These are phyloP conservation scores for Electrophaes corylata DNA, from an alignment of 2,888 invertebrate genomes.

Conservation along the genomic window DNA sequence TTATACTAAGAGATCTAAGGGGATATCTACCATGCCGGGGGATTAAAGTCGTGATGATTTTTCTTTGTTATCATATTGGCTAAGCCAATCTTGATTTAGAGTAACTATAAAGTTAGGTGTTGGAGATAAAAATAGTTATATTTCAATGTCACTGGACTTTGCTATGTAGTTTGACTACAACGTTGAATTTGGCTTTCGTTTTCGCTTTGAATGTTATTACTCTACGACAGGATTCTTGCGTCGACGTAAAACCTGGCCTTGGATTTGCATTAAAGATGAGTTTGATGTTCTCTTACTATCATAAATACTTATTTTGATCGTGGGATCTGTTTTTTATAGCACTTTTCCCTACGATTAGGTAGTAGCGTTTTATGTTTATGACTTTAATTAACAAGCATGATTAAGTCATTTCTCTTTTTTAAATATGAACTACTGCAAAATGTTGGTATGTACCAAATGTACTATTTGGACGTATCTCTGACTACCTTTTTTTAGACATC, in stretches of 20 bases:
- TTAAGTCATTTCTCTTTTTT: neutral
- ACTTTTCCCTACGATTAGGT: slow-evolving; percentile 26
- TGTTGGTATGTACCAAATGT: no score
- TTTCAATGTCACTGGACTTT: neutral
- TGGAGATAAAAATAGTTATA: neutral
- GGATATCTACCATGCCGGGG: no score
- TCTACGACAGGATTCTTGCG: slow-evolving; percentile 41
- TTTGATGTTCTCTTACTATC: slow-evolving; percentile 39
- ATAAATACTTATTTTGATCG: slow-evolving; percentile 37
- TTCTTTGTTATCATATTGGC: no score
- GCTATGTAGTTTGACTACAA: neutral
- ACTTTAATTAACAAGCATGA: neutral
- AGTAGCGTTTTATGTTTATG: slow-evolving; percentile 9
- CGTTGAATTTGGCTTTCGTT: slow-evolving; percentile 5
- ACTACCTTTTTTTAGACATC: neutral
- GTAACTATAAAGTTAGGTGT: no score
- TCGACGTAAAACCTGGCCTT: slow-evolving; percentile 49
- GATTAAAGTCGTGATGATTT: no score
- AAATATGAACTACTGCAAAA: neutral
- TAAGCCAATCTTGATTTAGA: no score
- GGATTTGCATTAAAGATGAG: slow-evolving; percentile 53
- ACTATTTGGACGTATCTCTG: no score
- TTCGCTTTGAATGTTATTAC: slow-evolving; percentile 12
- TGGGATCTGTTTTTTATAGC: slow-evolving; percentile 31
- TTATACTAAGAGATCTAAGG: no score